Base-by-base conservation (phyloP, 2,888 invertebrate genomes). In the Parnassius mnemosyne region DNA sequence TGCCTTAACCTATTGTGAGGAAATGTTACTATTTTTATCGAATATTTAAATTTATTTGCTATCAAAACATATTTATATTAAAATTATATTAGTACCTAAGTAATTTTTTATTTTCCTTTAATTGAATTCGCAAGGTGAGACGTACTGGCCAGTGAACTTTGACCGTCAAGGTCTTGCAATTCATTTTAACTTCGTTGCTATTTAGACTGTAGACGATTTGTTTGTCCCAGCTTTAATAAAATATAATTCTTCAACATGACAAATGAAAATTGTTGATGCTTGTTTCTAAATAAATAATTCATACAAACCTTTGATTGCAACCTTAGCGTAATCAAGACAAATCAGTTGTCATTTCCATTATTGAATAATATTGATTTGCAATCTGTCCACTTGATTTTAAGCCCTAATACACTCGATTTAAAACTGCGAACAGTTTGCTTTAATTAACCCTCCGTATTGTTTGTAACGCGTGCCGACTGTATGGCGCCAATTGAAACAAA, bases 401-500 rank as follows among this genome's bases (percentile, higher is more conserved):
- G 56, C 53, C 60, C 59, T 63, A 63, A 52, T 0, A 0, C 9
- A 0, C 25, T 56, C 1, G 13, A 9, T 5, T 56, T 63, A 63
- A 56, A 60, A 43, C 42, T 49, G 52, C 41, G 25, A 58, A 43
- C 53, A 9, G 49, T 49, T 49, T 55, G 51, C 10, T 43, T 11
- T 3, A 10, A 43, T n/a, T 25, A 20, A 55, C 63, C 63, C 63
- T 56, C 52, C 34, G 13, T 34, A 47, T 13, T 57, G 46, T 55
- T 46, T 16, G 41, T 47, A 56, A 69, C 68, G 66, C 71, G 68
- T 68, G 70, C 67, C 74, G 74, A 67, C 74, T 54, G 63, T 61
- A 63, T 57, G 74, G 74, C 73, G 74, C 74, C 73, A 60, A 68
- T 60, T 54, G 65, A 65, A 67, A 68, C 55, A 51, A 59, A 63